Evolutionary conservation across 2,888 invertebrate species (phyloP).

Genomic region (Papilio gigon): DNA sequence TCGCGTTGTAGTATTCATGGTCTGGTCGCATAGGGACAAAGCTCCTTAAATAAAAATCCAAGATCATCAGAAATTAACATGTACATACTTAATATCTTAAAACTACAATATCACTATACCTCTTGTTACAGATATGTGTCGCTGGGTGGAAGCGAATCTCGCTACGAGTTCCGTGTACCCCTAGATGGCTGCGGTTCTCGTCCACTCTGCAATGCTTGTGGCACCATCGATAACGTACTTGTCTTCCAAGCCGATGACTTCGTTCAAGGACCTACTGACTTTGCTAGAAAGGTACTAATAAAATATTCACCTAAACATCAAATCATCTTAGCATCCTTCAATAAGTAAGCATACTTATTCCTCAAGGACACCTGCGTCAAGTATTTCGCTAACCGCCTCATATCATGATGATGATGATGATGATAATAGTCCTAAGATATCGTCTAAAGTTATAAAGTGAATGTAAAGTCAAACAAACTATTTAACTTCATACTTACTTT

Average conservation of each 20-base stretch:
- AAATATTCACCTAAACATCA: background rate
- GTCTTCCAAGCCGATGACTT: slow-evolving; percentile 86
- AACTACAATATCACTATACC: background rate
- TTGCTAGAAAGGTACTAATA: slow-evolving; percentile 81
- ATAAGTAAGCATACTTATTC: background rate
- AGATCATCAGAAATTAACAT: no score
- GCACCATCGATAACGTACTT: slow-evolving; percentile 85
- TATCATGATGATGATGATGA: no score
- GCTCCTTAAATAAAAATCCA: no score
- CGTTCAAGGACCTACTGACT: slow-evolving; percentile 85
- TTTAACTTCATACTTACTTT: no score
- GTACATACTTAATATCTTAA: no score
- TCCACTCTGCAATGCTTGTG: slow-evolving; percentile 83
- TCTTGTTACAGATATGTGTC: slow-evolving; percentile 81
- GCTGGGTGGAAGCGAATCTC: slow-evolving; percentile 80
- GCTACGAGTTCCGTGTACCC: slow-evolving; percentile 85
- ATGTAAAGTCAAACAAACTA: no score
- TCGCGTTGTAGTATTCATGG: no score
- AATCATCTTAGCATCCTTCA: background rate
- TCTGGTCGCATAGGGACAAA: no score
- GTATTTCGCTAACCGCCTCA: no score
- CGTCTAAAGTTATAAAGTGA: no score
- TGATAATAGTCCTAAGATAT: no score
- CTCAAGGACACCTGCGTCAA: no score
- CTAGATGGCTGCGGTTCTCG: slow-evolving; percentile 84